Evolutionary conservation across 1,140 invertebrate species (phyloP).

Genomic region (Episyrphus balteatus): DNA sequence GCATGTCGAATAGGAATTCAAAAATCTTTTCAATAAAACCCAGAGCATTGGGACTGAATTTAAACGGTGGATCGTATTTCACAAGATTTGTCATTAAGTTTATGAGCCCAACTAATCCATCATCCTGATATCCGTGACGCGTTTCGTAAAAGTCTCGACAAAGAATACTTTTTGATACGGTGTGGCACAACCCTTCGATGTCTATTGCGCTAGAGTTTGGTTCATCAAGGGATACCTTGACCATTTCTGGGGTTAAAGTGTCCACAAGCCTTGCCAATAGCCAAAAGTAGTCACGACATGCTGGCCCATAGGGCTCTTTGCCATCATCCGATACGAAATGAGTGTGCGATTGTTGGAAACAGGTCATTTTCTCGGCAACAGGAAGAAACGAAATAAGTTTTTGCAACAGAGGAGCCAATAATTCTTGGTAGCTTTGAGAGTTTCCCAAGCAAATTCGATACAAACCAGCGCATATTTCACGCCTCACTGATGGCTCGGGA

Average conservation of each 20-base stretch:
- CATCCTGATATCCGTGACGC: slow-evolving; percentile 72
- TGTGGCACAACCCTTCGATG: slow-evolving; percentile 62
- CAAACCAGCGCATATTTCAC: slow-evolving; percentile 79
- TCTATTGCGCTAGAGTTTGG: slow-evolving; percentile 48
- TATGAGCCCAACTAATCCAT: slow-evolving; percentile 79
- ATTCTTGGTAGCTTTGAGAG: slow-evolving; percentile 47
- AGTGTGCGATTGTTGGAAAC: slow-evolving; percentile 43
- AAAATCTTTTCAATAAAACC: slow-evolving; percentile 66
- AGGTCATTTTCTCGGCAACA: slow-evolving; percentile 74
- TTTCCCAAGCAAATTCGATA: slow-evolving; percentile 75
- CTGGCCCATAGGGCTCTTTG: slow-evolving; percentile 85
- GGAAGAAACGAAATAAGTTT: slow-evolving; percentile 68
- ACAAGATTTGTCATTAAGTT: slow-evolving; percentile 76
- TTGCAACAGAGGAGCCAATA: slow-evolving; percentile 64
- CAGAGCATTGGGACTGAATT: slow-evolving; percentile 65
- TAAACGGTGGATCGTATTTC: slow-evolving; percentile 79
- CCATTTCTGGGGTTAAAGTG: slow-evolving; percentile 64
- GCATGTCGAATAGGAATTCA: slow-evolving; percentile 79
- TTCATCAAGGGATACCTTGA: slow-evolving; percentile 52
- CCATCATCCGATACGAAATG: slow-evolving; percentile 60
- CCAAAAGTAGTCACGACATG: slow-evolving; percentile 91
- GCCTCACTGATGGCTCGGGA: slow-evolving; percentile 71
- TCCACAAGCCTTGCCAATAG: slow-evolving; percentile 78
- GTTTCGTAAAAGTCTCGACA: slow-evolving; percentile 72
- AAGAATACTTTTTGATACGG: slow-evolving; percentile 62